Conservation (phyloP, 2,797 vertebrate species). For the Cuniculus paca region DNA sequence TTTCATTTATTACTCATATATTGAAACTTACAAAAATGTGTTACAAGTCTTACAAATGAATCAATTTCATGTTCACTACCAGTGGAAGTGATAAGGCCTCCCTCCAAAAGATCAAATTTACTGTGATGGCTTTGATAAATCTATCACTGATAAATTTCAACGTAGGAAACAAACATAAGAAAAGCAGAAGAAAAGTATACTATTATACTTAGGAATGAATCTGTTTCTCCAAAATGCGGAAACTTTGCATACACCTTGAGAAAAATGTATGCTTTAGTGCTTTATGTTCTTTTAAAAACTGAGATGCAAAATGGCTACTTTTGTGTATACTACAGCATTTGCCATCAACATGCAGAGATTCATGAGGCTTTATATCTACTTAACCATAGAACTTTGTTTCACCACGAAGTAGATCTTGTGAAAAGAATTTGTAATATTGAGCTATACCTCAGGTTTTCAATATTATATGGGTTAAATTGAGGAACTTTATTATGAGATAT, state of each 20-base stretch:
- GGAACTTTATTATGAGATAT: background rate
- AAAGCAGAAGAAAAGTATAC: background rate
- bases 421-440: constrained; percentile 4
- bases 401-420: background rate
- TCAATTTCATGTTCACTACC: background rate
- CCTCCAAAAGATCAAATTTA: background rate
- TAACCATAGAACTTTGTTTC: background rate
- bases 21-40: background rate
- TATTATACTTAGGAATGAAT: background rate
- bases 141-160: background rate
- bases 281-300: constrained; percentile 5
- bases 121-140: background rate
- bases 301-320: background rate
- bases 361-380: background rate
- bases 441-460: background rate
- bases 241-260: background rate
- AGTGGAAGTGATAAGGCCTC: background rate
- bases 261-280: background rate
- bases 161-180: background rate
- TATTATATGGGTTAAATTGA: constrained; percentile 20
- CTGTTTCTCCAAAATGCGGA: background rate
- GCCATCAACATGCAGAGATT: background rate
- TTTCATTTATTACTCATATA: background rate
- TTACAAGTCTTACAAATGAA: background rate
- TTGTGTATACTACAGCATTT: background rate